Evolutionary conservation across 2,113 vertebrate genomes (phyloP).

Genomic region (Ameiurus melas): DNA sequence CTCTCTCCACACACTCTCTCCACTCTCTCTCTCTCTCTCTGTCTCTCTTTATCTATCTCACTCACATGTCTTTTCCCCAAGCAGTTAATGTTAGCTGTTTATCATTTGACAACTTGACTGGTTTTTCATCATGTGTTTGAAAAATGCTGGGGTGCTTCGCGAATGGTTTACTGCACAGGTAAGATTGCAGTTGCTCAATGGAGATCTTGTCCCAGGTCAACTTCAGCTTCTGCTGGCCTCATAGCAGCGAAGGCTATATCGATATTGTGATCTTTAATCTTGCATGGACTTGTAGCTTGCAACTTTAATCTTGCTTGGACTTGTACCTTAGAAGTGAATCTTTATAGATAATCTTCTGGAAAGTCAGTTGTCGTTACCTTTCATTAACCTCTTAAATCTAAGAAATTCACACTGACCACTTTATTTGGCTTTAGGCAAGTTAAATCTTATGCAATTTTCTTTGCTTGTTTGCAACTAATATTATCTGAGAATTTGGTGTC

Average conservation of each 20-base stretch:
- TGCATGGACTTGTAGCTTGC: not conserved
- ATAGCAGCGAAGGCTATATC: not conserved
- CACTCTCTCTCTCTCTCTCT: not conserved
- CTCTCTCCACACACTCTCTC: not conserved
- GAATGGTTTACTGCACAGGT: slow-evolving; percentile 75
- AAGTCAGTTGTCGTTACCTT: not conserved
- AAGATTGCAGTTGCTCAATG: slow-evolving; percentile 51
- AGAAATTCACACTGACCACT: not conserved
- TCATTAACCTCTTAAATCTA: not conserved
- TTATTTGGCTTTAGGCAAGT: not conserved
- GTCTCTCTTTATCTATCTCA: not conserved
- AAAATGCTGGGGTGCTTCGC: slow-evolving; percentile 68
- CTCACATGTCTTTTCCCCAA: slow-evolving; percentile 34
- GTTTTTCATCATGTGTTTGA: slow-evolving; percentile 65
- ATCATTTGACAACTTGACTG: slow-evolving; percentile 24
- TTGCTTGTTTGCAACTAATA: not conserved
- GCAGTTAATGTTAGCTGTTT: not conserved
- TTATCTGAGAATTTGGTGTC: not conserved
- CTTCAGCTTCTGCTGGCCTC: not conserved
- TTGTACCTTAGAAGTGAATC: not conserved
- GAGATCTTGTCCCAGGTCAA: not conserved
- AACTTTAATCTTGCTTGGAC: not conserved
- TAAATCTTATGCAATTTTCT: not conserved
- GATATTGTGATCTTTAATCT: not conserved
- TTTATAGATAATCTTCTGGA: not conserved